A percentile compares a stretch with the other conserved stretches of the same genome.
These are phyloP conservation scores for Allacma fusca DNA, from an alignment of 2,888 invertebrate species.

Conservation along the genomic window DNA sequence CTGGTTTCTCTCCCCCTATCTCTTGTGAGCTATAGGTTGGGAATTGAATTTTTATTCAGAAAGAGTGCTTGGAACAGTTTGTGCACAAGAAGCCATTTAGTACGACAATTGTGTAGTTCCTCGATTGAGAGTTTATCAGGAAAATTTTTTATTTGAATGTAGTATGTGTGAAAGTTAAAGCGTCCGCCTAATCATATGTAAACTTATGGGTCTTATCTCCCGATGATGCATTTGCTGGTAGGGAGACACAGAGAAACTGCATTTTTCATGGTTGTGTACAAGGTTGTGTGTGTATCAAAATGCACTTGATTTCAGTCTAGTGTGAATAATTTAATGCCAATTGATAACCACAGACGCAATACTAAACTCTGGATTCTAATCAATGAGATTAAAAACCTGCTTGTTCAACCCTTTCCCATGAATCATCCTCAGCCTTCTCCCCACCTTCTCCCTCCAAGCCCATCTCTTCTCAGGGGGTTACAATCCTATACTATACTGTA, in stretches of 20 bases:
- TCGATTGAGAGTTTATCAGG: no score
- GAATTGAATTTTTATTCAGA: no score
- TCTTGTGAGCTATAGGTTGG: no score
- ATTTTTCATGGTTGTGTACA: constrained; percentile 1
- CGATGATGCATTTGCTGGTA: background rate
- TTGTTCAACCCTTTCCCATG: constrained; percentile 24
- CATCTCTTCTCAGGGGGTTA: no score
- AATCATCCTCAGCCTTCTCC: constrained; percentile 18
- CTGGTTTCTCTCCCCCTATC: no score
- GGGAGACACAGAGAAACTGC: background rate
- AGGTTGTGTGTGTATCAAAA: background rate
- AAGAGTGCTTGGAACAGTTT: no score
- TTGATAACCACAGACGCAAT: constrained; percentile 12
- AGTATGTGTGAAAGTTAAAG: background rate
- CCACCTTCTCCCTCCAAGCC: background rate
- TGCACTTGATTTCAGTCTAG: constrained; percentile 27
- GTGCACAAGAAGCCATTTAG: no score
- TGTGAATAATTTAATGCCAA: constrained; percentile 39
- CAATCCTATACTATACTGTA: no score
- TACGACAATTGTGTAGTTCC: no score
- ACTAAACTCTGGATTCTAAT: constrained; percentile 37
- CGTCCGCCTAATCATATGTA: background rate
- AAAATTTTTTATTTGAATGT: no score
- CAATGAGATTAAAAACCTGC: constrained; percentile 43
- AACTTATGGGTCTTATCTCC: background rate